phyloP scores from a whole-genome alignment of 1,140 invertebrate species.

The Diprion similis region DNA sequence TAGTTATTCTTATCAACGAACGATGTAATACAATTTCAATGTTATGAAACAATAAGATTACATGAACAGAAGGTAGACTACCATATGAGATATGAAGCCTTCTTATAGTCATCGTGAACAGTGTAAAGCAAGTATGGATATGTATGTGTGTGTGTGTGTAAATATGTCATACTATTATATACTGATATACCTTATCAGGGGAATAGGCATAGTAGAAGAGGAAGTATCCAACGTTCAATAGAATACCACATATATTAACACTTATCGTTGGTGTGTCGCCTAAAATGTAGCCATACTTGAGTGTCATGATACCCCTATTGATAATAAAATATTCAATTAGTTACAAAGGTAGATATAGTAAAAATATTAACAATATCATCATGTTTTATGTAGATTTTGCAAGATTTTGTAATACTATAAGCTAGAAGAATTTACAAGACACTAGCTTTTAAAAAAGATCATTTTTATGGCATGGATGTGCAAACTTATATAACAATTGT shows the following conservation, averaged over 20 bases:
- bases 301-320: conserved; percentile 72
- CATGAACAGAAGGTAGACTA: conserved; percentile 4
- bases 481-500: background rate
- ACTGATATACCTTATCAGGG: conserved; percentile 54
- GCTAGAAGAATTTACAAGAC: conserved; percentile 22
- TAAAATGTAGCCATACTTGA: conserved; percentile 74
- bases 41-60: conserved; percentile 10
- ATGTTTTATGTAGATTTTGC: conserved; percentile 24
- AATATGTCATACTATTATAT: no score
- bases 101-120: conserved; percentile 12
- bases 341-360: background rate
- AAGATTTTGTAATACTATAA: conserved; percentile 17
- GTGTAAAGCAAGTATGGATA: no score
- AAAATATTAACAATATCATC: conserved; percentile 4
- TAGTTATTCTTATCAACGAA: background rate
- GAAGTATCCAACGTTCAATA: conserved; percentile 71
- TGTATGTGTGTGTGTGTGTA: no score
- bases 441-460: conserved; percentile 16
- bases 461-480: conserved; percentile 13
- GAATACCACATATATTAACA: conserved; percentile 75
- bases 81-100: conserved; percentile 12
- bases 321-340: conserved; percentile 18
- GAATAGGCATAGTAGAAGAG: conserved; percentile 72
- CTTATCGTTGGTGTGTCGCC: conserved; percentile 75
- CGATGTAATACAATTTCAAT: conserved; percentile 11